Conservation (phyloP, 1,140 invertebrate species). For the Aphelinus certus region DNA sequence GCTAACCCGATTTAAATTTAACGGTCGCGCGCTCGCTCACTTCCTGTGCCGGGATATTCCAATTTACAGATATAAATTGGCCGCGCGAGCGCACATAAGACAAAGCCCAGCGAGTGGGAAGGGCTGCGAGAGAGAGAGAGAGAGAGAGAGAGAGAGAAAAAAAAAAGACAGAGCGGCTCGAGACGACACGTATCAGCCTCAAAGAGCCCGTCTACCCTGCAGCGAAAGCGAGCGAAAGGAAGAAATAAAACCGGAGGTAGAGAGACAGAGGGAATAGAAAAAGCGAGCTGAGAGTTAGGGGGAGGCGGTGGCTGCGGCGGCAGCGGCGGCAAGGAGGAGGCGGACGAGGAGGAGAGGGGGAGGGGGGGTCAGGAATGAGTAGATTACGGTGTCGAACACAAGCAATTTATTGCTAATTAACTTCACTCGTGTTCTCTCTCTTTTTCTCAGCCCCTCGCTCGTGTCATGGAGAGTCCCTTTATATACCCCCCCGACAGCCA, state of each 20-base stretch:
- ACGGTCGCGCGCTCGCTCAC: no score
- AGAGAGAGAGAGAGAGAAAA: background rate
- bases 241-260: constrained; percentile 22
- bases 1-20: no score
- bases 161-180: background rate
- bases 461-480: constrained; percentile 31
- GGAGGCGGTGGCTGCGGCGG: background rate
- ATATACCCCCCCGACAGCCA: constrained; percentile 21
- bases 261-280: constrained; percentile 18
- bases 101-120: constrained; percentile 15
- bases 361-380: constrained; percentile 23
- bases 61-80: constrained; percentile 35
- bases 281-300: background rate
- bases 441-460: constrained; percentile 6
- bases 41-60: background rate
- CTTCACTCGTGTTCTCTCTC: constrained; percentile 37
- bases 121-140: background rate
- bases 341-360: background rate
- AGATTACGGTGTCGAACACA: constrained; percentile 43
- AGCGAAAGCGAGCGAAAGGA: constrained; percentile 30
- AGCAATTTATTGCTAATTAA: constrained; percentile 53
- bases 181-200: constrained; percentile 25
- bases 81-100: constrained; percentile 27
- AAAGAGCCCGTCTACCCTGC: constrained; percentile 35
- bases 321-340: background rate